These are phyloP conservation scores for Oreochromis aureus DNA, from an alignment of 2,113 vertebrate species.

Conservation along the genomic window DNA sequence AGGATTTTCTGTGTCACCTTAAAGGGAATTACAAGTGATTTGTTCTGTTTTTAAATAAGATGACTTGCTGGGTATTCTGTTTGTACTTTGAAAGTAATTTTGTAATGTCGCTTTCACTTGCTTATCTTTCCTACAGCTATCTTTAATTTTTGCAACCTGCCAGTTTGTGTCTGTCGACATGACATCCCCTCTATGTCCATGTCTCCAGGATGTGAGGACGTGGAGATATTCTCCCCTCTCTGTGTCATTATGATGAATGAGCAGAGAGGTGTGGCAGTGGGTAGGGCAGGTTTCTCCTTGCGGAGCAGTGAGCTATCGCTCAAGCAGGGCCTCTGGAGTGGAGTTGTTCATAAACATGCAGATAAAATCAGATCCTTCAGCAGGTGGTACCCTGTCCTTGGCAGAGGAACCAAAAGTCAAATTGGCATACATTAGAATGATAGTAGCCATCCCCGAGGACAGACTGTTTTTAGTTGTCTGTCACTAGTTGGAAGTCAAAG, in stretches of 20 bases:
- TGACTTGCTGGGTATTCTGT: not conserved
- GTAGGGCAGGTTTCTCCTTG: constrained; percentile 47
- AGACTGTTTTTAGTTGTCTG: constrained; percentile 59
- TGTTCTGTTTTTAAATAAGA: not conserved
- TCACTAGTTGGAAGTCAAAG: constrained; percentile 42
- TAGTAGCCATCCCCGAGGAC: constrained; percentile 41
- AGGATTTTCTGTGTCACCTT: not conserved
- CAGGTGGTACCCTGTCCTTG: constrained; percentile 73
- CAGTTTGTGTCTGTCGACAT: not conserved
- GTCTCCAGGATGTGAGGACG: not conserved
- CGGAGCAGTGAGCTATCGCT: constrained; percentile 48
- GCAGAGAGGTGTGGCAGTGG: constrained; percentile 55
- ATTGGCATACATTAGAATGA: constrained; percentile 69
- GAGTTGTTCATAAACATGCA: constrained; percentile 64
- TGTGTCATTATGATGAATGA: constrained; percentile 62
- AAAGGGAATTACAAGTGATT: not conserved
- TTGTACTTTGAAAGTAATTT: not conserved
- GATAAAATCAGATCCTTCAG: constrained; percentile 65
- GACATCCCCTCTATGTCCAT: not conserved
- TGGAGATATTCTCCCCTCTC: constrained; percentile 21
- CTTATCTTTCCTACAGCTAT: not conserved
- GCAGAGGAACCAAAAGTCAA: constrained; percentile 52
- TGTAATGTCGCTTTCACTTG: not conserved
- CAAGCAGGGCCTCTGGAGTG: constrained; percentile 42
- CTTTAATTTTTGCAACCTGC: constrained; percentile 16